Evolutionary conservation across 2,888 invertebrate species (phyloP), one percentile per base, ranked within the genome.

Genomic region (Belgica antarctica): DNA sequence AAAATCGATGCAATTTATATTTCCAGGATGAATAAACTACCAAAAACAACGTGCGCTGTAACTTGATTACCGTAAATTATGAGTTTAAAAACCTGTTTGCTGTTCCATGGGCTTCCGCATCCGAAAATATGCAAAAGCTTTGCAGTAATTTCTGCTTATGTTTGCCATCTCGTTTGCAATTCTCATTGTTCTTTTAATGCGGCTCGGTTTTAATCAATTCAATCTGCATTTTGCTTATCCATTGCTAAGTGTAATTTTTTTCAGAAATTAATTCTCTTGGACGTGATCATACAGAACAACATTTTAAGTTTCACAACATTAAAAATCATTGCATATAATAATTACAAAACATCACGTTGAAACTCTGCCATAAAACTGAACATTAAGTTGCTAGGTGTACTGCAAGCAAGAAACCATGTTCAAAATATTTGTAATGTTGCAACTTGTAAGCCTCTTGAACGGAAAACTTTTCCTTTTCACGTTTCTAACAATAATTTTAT

Each of bases 311-410:
- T 25, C 27, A 22, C 59, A 59, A 59, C 59, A 59, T 59, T 59
- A 59, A 59, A 59, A 59, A 59, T 59, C 59, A 59, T 59, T 59
- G 59, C 59, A 59, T n/a, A 59, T 27, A 59, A 59, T 59, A 59
- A 59, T 59, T 59, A 59, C 25, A 59, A 59, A 59, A 27, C 59
- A 59, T 59, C 59, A 59, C 27, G 25, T 59, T 59, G 52, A 52
- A 52, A 52, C 15, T 59, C 22, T 22, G 59, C 59, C 59, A 59
- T 59, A 59, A 59, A 59, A 59, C 27, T 25, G 59, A 27, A 59
- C 59, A 59, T 59, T 59, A 59, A 59, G 59, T 59, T 59, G n/a
- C 25, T 27, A 52, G 22, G 17, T 52, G 17, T 52, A 22, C 12
- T 22, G 41, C 12, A 10, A n/a, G n/a, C 41, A 41, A 41, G 41